These are phyloP conservation scores for Lepidurus couesii DNA, from an alignment of 1,140 invertebrate genomes.

Conservation along the genomic window DNA sequence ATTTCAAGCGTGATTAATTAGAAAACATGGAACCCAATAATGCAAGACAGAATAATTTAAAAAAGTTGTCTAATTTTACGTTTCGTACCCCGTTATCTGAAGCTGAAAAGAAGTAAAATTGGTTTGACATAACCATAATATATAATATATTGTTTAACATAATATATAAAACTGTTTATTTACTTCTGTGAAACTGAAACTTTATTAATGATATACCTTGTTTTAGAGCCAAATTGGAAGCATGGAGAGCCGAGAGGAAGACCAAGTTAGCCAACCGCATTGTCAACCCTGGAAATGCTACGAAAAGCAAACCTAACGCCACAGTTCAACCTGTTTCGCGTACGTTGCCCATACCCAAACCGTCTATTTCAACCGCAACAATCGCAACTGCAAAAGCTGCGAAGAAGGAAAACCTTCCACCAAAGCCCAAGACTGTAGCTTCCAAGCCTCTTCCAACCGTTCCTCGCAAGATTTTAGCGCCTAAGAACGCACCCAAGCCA, in stretches of 20 bases:
- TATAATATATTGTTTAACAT: no score
- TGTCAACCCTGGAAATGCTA: background rate
- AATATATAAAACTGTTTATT: background rate
- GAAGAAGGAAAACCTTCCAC: no score
- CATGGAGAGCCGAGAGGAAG: background rate
- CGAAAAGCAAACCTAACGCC: background rate
- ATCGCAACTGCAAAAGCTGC: no score
- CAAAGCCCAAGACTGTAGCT: background rate
- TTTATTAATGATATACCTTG: background rate
- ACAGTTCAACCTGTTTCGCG: background rate
- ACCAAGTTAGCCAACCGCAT: background rate
- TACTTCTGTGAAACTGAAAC: background rate
- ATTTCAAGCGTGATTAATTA: background rate
- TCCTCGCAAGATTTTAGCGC: no score
- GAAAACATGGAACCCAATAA: background rate
- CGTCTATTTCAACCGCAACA: background rate
- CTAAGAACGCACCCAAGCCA: background rate
- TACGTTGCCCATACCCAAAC: background rate
- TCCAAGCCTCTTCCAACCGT: background rate
- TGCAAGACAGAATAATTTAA: no score
- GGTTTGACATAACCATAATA: no score
- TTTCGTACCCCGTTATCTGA: background rate
- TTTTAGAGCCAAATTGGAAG: background rate
- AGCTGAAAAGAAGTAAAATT: slow-evolving; percentile 2
- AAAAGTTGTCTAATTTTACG: background rate